Evolutionary conservation across 1,140 invertebrate genomes (phyloP).

Genomic region (Sarcophaga bullata): DNA sequence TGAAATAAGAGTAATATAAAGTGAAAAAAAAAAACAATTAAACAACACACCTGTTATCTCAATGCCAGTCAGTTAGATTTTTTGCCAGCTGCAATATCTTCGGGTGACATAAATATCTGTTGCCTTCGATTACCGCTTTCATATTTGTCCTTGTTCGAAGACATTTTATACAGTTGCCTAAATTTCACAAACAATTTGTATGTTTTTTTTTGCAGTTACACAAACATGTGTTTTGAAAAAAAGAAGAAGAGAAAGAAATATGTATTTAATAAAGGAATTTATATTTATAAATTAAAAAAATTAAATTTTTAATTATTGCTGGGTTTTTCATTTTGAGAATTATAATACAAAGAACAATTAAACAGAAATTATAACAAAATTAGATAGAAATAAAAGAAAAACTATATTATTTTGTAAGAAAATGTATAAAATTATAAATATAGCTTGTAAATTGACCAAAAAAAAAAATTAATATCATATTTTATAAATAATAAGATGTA

Average conservation of each 20-base stretch:
- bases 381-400: background rate
- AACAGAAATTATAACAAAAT: constrained; percentile 11
- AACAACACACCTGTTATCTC: constrained; percentile 72
- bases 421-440: constrained; percentile 7
- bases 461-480: background rate
- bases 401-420: constrained; percentile 1
- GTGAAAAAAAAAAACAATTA: background rate
- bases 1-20: constrained; percentile 9
- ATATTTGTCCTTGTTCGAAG: constrained; percentile 78
- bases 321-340: background rate
- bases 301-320: background rate
- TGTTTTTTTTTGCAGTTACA: background rate
- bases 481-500: constrained; percentile 37
- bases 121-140: constrained; percentile 80
- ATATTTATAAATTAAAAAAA: background rate
- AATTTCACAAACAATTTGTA: constrained; percentile 6
- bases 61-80: constrained; percentile 86
- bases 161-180: constrained; percentile 69
- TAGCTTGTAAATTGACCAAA: background rate
- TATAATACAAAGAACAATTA: constrained; percentile 10
- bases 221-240: background rate
- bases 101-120: constrained; percentile 91
- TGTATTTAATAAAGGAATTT: too few relatives aligned
- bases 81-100: constrained; percentile 90
- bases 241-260: background rate